Percentiles rank a stretch among this genome's conserved stretches.
Evolutionary conservation across 2,797 vertebrate species (phyloP).

Genomic region (Otolemur crassicaudatus): DNA sequence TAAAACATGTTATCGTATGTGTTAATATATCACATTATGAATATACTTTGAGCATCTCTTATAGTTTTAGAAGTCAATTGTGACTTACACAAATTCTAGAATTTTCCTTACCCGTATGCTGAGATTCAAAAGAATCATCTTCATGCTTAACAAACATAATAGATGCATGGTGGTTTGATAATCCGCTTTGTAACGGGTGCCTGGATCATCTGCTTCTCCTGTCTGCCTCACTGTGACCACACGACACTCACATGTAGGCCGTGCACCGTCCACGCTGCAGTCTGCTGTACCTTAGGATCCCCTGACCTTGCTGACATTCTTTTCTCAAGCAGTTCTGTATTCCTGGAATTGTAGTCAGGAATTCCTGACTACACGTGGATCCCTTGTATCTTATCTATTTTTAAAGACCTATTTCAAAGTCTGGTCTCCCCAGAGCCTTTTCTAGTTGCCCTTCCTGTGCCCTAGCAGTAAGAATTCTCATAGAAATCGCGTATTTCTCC

Average conservation of each 20-base stretch:
- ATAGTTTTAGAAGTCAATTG: too few relatives aligned
- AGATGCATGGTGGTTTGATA: not conserved
- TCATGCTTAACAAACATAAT: not conserved
- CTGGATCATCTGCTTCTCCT: fast-evolving
- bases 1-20: too few relatives aligned
- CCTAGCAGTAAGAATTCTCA: not conserved
- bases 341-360: too few relatives aligned
- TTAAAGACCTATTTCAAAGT: constrained; percentile 14
- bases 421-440: not conserved
- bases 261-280: fast-evolving
- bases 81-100: not conserved
- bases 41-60: too few relatives aligned
- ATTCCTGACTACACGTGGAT: too few relatives aligned
- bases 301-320: not conserved
- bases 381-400: not conserved
- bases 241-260: fast-evolving
- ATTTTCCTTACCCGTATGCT: not conserved
- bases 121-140: not conserved
- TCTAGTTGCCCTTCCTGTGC: not conserved
- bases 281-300: not conserved
- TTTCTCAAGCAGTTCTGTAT: not conserved
- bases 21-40: too few relatives aligned
- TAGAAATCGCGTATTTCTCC: not conserved
- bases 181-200: not conserved
- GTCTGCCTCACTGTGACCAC: not conserved